Evolutionary conservation across 2,113 vertebrate species (phyloP), one percentile per base, ranked within the genome.

Genomic region (Fulmarus glacialis): DNA sequence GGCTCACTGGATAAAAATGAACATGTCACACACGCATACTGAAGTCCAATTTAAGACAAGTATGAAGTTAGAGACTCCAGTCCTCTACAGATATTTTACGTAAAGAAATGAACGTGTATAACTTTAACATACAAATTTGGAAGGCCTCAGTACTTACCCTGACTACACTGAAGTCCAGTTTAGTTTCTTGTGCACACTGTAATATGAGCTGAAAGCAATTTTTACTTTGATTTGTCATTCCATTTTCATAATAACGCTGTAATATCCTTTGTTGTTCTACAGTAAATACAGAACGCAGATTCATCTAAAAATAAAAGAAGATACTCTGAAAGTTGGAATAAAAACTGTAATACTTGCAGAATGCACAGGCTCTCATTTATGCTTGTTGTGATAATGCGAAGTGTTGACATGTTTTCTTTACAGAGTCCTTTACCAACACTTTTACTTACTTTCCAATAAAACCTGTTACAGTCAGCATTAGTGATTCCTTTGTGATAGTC

Each of bases 171-270:
- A 99, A 99, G 98, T 99, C 99, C 98, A 99, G 98, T 91, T 99
- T 99, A 97, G 99, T 99, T 98, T 99, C 99, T 97, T 99, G 99
- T 93, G 99, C 99, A 98, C 99, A 99, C 97, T 99, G 99, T 94
- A 99, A 98, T 98, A 99, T 99, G 95, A 99, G 99, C 99, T 99
- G 99, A 99, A 99, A 99, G 98, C 99, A 99, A 98, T 99, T 99
- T 98, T 99, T 99, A 99, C 99, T 99, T 98, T 99, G 99, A 99
- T 99, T 99, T 98, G 99, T 99, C 99, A 99, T 99, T 97, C 99
- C 99, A 98, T 99, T 99, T 78, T 99, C 99, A 98, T 99, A 99
- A 98, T 99, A 99, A 93, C 99, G 99, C 95, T 99, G 99, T 90
- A 99, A 99, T 98, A 99, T 99, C 97, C 99, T 99, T 98, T 99